Base-by-base conservation (phyloP, 2,113 vertebrate species). In the Thunnus maccoyii region DNA sequence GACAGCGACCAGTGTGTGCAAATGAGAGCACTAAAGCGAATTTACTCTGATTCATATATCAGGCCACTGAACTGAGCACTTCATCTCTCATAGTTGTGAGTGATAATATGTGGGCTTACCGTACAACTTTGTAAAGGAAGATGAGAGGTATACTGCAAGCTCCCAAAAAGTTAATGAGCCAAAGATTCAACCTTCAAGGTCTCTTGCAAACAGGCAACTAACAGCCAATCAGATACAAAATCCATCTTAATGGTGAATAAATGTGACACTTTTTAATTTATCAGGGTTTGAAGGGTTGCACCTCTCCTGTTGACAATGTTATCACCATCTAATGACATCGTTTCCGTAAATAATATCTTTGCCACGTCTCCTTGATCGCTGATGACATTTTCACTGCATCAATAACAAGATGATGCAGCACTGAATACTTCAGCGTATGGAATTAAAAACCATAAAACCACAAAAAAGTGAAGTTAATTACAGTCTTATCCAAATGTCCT, bases 1-100 rank as follows among this genome's bases (percentile, higher is more conserved):
- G 78, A 86, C 57, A 1, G 4, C 5, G 9, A 81, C 83, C 77
- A 66, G 32, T 41, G n/a, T 41, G 46, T 62, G 46, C 7, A 78
- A 81, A 69, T 10, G 44, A 57, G 16, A 65, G 13, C 47, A 36
- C 20, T 32, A 22, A 61, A 52, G 30, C 2, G 0, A n/a, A 22
- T 70, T 50, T 36, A 58, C 60, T 76, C 20, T 56, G 41, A 66
- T 78, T 57, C 22, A 25, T 30, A 41, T 44, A 60, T 54, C 7
- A 61, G 32, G 25, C 71, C 16, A 9, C 56, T 22, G 65, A 27
- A n/a, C 10, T 6, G 7, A 41, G 36, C 36, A 9, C 58, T 25
- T 60, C n/a, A 20, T 56, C 48, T 54, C 20, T 65, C 55, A 60
- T 13, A 57, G 10, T 47, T 16, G 22, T 25, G 6, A 41, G 27